Evolutionary conservation across 2,797 vertebrate genomes (phyloP).

Genomic region (Furcifer pardalis): DNA sequence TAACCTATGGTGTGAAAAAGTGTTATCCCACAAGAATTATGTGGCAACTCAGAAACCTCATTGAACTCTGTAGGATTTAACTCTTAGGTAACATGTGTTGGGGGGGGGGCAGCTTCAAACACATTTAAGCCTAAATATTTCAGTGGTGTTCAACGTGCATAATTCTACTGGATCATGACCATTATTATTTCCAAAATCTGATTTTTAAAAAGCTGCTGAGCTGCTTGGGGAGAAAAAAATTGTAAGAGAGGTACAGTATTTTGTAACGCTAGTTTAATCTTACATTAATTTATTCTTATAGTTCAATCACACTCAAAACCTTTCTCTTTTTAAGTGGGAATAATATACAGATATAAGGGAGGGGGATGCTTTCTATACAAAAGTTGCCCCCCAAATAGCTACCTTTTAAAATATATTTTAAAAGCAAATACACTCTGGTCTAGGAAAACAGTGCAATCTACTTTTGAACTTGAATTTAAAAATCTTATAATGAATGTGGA

Average conservation of each 20-base stretch:
- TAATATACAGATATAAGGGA: not conserved
- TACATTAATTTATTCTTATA: not conserved
- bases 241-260: not conserved
- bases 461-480: not conserved
- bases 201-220: not conserved
- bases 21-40: not conserved
- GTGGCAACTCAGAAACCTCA: not conserved
- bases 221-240: not conserved
- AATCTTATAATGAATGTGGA: not conserved
- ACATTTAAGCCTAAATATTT: not conserved
- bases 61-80: not conserved
- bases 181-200: not conserved
- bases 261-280: not conserved
- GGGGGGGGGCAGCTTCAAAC: not conserved
- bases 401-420: not conserved
- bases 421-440: not conserved
- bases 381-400: not conserved
- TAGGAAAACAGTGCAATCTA: conserved; percentile 36
- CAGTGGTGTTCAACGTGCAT: not conserved
- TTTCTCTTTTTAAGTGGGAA: not conserved
- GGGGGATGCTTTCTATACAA: not conserved
- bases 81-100: not conserved
- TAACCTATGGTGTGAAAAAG: too few relatives aligned
- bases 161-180: not conserved
- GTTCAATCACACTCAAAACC: not conserved